Conservation (phyloP, 2,888 invertebrate species). For the Adelphocoris suturalis region DNA sequence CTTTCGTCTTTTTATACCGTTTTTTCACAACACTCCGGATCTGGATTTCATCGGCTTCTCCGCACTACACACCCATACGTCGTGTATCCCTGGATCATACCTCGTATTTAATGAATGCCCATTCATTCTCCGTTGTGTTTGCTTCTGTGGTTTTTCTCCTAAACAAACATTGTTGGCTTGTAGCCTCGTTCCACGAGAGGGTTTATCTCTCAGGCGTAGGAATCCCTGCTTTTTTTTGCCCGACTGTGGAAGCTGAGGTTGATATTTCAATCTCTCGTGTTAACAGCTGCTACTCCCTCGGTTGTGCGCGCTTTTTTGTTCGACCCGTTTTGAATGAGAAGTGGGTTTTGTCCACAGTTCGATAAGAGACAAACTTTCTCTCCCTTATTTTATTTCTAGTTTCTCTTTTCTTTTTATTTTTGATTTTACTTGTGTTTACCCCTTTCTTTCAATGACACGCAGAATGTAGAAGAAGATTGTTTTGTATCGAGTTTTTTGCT, state of each 20-base stretch:
- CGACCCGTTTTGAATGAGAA: slow-evolving; percentile 44
- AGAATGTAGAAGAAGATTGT: neutral
- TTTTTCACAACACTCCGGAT: neutral
- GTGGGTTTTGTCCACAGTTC: slow-evolving; percentile 44
- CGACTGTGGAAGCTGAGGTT: slow-evolving; percentile 46
- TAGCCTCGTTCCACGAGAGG: slow-evolving; percentile 61
- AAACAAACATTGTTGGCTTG: slow-evolving; percentile 69
- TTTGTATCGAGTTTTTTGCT: neutral
- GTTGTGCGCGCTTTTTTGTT: slow-evolving; percentile 55
- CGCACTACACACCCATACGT: neutral
- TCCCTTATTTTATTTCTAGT: neutral
- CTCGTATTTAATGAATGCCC: slow-evolving; percentile 68
- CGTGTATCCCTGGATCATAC: slow-evolving; percentile 57
- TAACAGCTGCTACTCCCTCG: slow-evolving; percentile 65
- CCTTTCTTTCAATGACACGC: slow-evolving; percentile 14
- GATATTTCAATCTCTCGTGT: slow-evolving; percentile 69
- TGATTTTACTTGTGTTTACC: neutral
- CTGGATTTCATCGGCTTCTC: slow-evolving; percentile 7
- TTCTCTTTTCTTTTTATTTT: neutral
- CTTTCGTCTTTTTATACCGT: neutral
- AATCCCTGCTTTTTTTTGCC: slow-evolving; percentile 43
- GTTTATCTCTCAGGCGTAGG: slow-evolving; percentile 61
- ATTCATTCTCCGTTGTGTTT: slow-evolving; percentile 64
- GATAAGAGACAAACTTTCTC: slow-evolving; percentile 34
- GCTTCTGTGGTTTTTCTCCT: slow-evolving; percentile 63